These are phyloP conservation scores for Lasioglossum leucozonium DNA, from an alignment of 2,888 invertebrate genomes.

Conservation along the genomic window DNA sequence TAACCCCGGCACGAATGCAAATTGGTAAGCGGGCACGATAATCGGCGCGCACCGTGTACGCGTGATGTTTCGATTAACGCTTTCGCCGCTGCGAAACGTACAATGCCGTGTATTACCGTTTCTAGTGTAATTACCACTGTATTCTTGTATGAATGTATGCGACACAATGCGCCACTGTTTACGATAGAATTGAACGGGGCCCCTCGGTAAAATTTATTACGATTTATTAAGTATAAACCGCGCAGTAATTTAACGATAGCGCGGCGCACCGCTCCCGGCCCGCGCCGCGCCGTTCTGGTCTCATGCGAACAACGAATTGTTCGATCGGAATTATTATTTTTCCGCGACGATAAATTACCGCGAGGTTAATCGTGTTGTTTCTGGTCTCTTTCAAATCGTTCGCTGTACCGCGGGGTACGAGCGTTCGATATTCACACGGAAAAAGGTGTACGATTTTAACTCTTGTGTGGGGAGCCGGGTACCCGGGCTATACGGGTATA, in stretches of 20 bases:
- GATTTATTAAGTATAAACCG: constrained; percentile 63
- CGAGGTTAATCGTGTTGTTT: not conserved
- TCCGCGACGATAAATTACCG: constrained; percentile 16
- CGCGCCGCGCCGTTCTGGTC: not conserved
- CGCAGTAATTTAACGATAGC: constrained; percentile 40
- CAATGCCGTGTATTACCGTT: constrained; percentile 57
- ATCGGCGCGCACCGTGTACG: constrained; percentile 35
- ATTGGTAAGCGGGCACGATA: constrained; percentile 48
- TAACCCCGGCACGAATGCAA: constrained; percentile 43
- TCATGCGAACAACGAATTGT: not conserved
- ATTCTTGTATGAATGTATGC: constrained; percentile 55
- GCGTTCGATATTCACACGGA: not conserved
- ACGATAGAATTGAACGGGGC: constrained; percentile 51
- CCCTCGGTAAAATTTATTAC: constrained; percentile 51
- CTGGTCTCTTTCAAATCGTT: not conserved
- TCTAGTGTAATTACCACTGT: constrained; percentile 57
- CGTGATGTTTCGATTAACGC: constrained; percentile 55
- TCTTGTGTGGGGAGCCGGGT: not conserved
- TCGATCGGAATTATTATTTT: constrained; percentile 22
- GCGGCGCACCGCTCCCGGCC: not conserved
- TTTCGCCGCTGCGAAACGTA: constrained; percentile 55
- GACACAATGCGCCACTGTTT: constrained; percentile 51
- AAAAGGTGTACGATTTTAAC: constrained; percentile 6
- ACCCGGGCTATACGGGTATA: not conserved
- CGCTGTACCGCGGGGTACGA: not conserved